Evolutionary conservation across 2,888 invertebrate genomes (phyloP), one percentile per base, ranked within the genome.

Genomic region (Eulithis testata): DNA sequence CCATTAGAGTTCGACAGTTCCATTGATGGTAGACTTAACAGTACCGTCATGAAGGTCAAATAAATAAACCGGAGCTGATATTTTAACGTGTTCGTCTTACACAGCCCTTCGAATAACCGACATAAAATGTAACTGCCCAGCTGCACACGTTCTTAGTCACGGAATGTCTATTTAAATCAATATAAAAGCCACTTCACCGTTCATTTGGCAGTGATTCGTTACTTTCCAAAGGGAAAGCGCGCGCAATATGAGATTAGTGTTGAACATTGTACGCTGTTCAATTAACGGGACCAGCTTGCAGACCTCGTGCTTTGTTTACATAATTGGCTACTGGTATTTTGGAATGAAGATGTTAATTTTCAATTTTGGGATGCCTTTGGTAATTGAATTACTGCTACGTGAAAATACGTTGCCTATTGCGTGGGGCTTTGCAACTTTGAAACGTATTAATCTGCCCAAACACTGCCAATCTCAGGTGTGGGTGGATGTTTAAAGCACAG

Each of bases 181-280:
- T 73, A 65, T 56, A 51, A 59, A 69, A 69, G 69, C 56, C 65
- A 60, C 71, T 71, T 71, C 69, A 69, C 73, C 71, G 75, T 78
- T 81, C 78, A 82, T 77, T 82, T 81, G 76, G 73, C 78, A 76
- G 75, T 76, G 76, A 79, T 82, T 78, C 79, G 78, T 83, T 86
- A 85, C 88, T 90, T 90, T 91, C 88, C 85, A 87, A 89, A 88
- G 83, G 87, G 90, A 91, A 90, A 90, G 89, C 85, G 85, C 79
- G 77, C 70, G 80, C 82, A 83, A 83, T 87, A 82, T 84, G 84
- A 85, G 85, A 88, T 88, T 88, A 87, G 85, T 85, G 82, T 76
- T 78, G 75, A 82, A 78, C 78, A 73, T 73, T 80, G 81, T 82
- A 78, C 78, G 73, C 73, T 80, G 81, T 84, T 80, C 86, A 88